Evolutionary conservation across 37 sponge, comb jelly and placozoan genomes (phyloP).

Genomic region (Aphrocallistes beatrix): DNA sequence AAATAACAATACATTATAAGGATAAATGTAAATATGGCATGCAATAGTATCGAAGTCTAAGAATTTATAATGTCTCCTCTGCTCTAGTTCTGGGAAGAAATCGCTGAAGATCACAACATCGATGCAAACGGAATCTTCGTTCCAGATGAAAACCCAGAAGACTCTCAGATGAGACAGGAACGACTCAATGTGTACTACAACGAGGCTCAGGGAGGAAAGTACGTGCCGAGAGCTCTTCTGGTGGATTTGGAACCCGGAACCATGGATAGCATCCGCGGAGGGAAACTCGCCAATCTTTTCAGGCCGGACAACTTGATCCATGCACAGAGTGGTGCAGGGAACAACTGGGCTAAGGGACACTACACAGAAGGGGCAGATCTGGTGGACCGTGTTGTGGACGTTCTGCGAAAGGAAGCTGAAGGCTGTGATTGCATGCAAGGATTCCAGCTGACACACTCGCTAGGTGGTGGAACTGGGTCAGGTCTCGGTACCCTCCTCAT

Average conservation of each 20-base stretch:
- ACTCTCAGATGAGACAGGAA: slow-evolving; percentile 90
- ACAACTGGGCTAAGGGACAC: slow-evolving; percentile 99
- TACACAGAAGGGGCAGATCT: slow-evolving; percentile 84
- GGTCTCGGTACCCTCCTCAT: slow-evolving; percentile 99
- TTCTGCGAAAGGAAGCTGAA: slow-evolving; percentile 97
- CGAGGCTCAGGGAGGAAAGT: slow-evolving; percentile 56
- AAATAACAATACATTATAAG: too few species aligned
- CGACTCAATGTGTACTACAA: slow-evolving; percentile 97
- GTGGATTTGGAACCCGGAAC: slow-evolving; percentile 70
- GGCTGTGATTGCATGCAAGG: slow-evolving; percentile 99
- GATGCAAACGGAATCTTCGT: slow-evolving; percentile 93
- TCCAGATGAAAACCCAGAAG: slow-evolving; percentile 48
- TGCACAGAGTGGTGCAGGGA: slow-evolving; percentile 93
- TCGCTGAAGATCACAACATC: slow-evolving; percentile 91
- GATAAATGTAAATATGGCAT: too few species aligned
- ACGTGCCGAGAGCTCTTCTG: slow-evolving; percentile 61
- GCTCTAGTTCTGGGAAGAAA: slow-evolving; percentile 75
- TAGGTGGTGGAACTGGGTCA: slow-evolving; percentile 92
- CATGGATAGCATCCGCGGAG: slow-evolving; percentile 79
- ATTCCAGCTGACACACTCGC: slow-evolving; percentile 98
- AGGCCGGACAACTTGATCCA: slow-evolving; percentile 98
- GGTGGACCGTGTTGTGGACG: slow-evolving; percentile 95
- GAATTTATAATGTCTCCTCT: too few species aligned
- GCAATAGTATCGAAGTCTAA: too few species aligned
- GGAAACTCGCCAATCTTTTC: slow-evolving; percentile 94